Base-by-base conservation (phyloP, 2,888 invertebrate species). In the Operophtera brumata region DNA sequence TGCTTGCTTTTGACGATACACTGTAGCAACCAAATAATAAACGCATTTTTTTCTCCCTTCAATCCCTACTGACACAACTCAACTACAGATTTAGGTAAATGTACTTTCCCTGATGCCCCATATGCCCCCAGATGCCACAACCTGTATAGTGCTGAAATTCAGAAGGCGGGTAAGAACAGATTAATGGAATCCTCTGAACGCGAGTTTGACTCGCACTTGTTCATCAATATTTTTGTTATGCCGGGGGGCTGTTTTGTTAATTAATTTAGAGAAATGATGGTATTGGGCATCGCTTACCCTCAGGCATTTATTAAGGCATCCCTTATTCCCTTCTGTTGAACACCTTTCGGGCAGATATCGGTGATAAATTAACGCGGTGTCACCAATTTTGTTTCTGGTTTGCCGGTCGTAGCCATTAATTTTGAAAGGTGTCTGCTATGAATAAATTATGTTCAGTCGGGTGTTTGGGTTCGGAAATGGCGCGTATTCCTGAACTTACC, bases 211-310 rank as follows among this genome's bases (percentile, higher is more conserved):
- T 42, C 46, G 13, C 25, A 11, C 49, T 39, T 43, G 6, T 34
- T 39, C n/a, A 8, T 11, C 37, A 44, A 43, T 40, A 76, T 80
- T 80, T 81, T 81, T 75, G 76, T 82, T 82, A 80, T 83, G 62
- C 66, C 71, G 70, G 73, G 67, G 73, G 80, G 79, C 71, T 75
- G 75, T 77, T 80, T 77, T 74, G 74, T 75, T 83, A 83, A 84
- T 84, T 83, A 84, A 84, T 83, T 81, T 80, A 79, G 78, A 83
- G 80, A 74, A 82, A 83, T 83, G 74, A 78, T 74, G 73, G 73
- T 80, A 81, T 79, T 75, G 69, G 77, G 77, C 73, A 73, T 77
- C 81, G 81, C 79, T 83, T 80, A 80, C 78, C 84, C 80, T 62
- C 64, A 64, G 78, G 82, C 78, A 67, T 58, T n/a, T 35, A 20